A percentile compares a stretch with the other conserved stretches of the same genome.
Evolutionary conservation across 2,113 vertebrate genomes (phyloP).

Genomic region (Cynoglossus semilaevis): DNA sequence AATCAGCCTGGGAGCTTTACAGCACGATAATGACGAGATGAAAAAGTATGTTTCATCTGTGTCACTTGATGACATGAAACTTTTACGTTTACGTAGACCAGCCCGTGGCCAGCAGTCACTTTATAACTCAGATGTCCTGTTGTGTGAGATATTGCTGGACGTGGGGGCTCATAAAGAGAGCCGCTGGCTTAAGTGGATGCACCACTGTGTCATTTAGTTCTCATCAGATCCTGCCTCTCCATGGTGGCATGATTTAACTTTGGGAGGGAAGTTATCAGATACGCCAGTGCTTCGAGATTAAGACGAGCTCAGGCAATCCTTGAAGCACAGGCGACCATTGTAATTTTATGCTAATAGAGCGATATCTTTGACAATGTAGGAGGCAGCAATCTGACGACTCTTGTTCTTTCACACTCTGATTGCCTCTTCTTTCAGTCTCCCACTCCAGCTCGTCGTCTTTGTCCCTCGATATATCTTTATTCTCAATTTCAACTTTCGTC

Average conservation of each 20-base stretch:
- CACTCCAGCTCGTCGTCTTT: slow-evolving; percentile 10
- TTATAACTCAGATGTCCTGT: slow-evolving; percentile 39
- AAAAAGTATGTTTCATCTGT: slow-evolving; percentile 14
- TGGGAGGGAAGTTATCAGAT: slow-evolving; percentile 55
- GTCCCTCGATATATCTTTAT: slow-evolving; percentile 8
- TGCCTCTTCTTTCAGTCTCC: slow-evolving; percentile 14
- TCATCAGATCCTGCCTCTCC: slow-evolving; percentile 52
- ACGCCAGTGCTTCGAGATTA: slow-evolving; percentile 60
- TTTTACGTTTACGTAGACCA: slow-evolving; percentile 31
- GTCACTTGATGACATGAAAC: slow-evolving; percentile 19
- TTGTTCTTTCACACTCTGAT: slow-evolving; percentile 15
- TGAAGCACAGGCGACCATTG: slow-evolving; percentile 56
- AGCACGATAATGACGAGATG: slow-evolving; percentile 10
- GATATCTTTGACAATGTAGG: slow-evolving; percentile 53
- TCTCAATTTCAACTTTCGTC: slow-evolving; percentile 1
- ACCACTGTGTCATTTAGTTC: slow-evolving; percentile 37
- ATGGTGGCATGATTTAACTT: slow-evolving; percentile 66
- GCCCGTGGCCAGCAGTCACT: slow-evolving; percentile 22
- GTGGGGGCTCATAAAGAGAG: slow-evolving; percentile 15
- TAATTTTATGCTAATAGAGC: slow-evolving; percentile 65
- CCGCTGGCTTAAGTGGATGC: slow-evolving; percentile 38
- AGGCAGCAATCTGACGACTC: slow-evolving; percentile 53
- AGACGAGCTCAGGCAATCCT: slow-evolving; percentile 58
- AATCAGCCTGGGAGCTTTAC: neutral
- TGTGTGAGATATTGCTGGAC: slow-evolving; percentile 34